These are phyloP conservation scores for Onychostruthus taczanowskii DNA, from an alignment of 2,113 vertebrate genomes.

Conservation along the genomic window DNA sequence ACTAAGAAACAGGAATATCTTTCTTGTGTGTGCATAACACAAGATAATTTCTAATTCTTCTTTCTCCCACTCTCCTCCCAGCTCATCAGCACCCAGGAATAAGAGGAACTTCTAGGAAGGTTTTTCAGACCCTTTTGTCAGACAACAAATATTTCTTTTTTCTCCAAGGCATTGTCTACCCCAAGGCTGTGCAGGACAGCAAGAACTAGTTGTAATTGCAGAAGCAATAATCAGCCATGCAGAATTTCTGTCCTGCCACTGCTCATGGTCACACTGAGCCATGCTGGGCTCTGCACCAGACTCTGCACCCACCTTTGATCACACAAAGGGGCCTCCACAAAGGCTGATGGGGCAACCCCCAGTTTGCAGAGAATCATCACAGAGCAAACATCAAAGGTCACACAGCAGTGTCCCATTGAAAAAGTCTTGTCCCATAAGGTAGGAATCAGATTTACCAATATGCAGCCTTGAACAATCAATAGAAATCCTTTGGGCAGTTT, in stretches of 20 bases:
- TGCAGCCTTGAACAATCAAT: neutral
- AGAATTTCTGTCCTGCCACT: neutral
- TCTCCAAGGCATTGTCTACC: neutral
- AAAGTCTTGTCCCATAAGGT: neutral
- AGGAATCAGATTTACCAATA: neutral
- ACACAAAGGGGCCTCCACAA: neutral
- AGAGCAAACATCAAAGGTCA: neutral
- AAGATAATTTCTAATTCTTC: neutral
- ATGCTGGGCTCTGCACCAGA: neutral
- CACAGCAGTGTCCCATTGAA: rapidly evolving
- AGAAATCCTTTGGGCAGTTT: neutral
- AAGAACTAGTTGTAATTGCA: neutral
- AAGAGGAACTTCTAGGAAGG: neutral
- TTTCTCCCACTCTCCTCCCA: neutral
- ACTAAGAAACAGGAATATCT: neutral
- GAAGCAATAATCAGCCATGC: neutral
- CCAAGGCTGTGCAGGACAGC: neutral
- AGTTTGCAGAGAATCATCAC: neutral
- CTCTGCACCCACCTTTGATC: neutral
- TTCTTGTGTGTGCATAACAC: too few species aligned
- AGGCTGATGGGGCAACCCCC: neutral
- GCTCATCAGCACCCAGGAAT: neutral
- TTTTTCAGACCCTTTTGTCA: neutral
- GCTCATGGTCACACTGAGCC: neutral
- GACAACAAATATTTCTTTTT: neutral